Percentiles rank a stretch among this genome's conserved stretches.
phyloP scores from a whole-genome alignment of 2,888 invertebrate species.

The Drosophila eohydei region DNA sequence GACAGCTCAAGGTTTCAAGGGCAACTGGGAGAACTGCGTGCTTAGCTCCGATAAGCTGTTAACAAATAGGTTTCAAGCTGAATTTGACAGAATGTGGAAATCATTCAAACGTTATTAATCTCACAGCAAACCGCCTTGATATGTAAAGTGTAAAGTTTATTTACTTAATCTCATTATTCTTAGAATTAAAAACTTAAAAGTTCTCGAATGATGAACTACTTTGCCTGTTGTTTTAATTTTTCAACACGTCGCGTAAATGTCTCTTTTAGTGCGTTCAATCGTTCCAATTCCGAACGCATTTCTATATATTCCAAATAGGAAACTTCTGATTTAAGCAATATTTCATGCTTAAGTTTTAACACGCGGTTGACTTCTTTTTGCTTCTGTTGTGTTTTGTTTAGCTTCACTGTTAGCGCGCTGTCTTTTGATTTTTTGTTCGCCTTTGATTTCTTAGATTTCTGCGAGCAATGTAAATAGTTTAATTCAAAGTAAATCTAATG shows the following conservation, averaged over 20 bases:
- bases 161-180: constrained; percentile 5
- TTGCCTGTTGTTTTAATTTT: constrained; percentile 68
- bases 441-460: constrained; percentile 67
- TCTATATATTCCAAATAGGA: constrained; percentile 80
- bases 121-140: not conserved
- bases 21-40: constrained; percentile 83
- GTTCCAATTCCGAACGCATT: constrained; percentile 70
- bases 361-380: constrained; percentile 76
- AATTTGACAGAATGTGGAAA: constrained; percentile 83
- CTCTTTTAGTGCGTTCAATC: constrained; percentile 70
- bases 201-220: constrained; percentile 24
- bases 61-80: constrained; percentile 65
- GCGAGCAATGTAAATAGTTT: not conserved
- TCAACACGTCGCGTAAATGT: constrained; percentile 55
- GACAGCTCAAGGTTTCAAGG: constrained; percentile 79
- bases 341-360: constrained; percentile 69
- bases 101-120: constrained; percentile 41
- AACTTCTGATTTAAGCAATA: constrained; percentile 66
- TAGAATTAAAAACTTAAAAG: not conserved
- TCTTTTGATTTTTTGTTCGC: constrained; percentile 62
- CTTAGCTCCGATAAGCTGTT: constrained; percentile 70
- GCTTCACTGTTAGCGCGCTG: constrained; percentile 40
- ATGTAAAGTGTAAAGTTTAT: not conserved
- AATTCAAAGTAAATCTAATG: not conserved
- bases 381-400: constrained; percentile 55